Percentiles rank a stretch among this genome's conserved stretches.
Evolutionary conservation across 2,797 vertebrate species (phyloP).

Genomic region (Pangasius sanitwongsei): DNA sequence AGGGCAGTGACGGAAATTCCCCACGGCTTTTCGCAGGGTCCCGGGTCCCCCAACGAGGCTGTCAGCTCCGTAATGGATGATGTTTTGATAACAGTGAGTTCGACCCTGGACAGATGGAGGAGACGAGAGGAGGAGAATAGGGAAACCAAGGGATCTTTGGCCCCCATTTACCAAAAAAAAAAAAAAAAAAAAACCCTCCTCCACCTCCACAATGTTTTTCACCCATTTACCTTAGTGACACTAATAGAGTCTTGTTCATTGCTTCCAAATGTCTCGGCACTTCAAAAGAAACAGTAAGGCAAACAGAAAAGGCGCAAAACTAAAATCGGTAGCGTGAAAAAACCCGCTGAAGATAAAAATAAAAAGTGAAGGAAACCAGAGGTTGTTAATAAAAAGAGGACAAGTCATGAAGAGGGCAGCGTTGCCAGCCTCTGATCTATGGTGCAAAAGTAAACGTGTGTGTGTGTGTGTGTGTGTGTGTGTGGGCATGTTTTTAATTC

Average conservation of each 20-base stretch:
- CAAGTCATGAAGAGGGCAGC: neutral
- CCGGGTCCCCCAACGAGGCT: constrained; percentile 71
- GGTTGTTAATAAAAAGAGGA: neutral
- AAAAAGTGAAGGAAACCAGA: constrained; percentile 34
- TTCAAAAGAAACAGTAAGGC: constrained; percentile 36
- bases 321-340: constrained; percentile 26
- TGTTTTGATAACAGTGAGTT: constrained; percentile 80
- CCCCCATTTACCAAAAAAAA: constrained; percentile 38
- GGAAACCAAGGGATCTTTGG: constrained; percentile 42
- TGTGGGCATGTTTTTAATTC: neutral
- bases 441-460: constrained; percentile 5
- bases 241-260: constrained; percentile 75
- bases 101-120: constrained; percentile 47
- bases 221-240: constrained; percentile 59
- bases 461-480: neutral
- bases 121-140: constrained; percentile 31
- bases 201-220: constrained; percentile 60
- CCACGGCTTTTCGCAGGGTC: constrained; percentile 65
- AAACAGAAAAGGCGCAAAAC: constrained; percentile 19
- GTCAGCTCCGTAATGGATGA: constrained; percentile 84
- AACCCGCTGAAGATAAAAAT: constrained; percentile 15
- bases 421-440: neutral
- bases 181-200: constrained; percentile 7
- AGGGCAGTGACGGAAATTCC: constrained; percentile 77
- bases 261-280: constrained; percentile 66